Evolutionary conservation across 2,888 invertebrate species (phyloP).

Genomic region (Rhaphigaster nebulosa): DNA sequence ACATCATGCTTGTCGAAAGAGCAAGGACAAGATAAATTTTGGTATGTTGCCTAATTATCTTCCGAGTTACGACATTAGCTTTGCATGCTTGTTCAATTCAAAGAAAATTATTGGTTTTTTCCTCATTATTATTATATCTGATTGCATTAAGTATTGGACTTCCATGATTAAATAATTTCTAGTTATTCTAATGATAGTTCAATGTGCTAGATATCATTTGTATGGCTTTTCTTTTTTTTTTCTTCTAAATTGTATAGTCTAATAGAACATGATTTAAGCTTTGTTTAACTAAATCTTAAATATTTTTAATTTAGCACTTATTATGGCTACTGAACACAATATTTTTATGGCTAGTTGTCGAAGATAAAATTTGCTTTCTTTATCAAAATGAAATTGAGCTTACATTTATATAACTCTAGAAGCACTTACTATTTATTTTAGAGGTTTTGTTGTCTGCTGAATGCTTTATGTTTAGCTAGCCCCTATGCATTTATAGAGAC

Average conservation of each 20-base stretch:
- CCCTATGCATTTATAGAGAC: background rate
- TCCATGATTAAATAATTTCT: background rate
- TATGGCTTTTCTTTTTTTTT: background rate
- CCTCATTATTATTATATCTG: background rate
- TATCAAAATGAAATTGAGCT: background rate
- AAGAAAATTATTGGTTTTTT: background rate
- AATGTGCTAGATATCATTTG: background rate
- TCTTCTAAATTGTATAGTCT: background rate
- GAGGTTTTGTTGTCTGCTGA: background rate
- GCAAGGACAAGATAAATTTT: slow-evolving; percentile 58
- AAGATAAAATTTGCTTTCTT: background rate
- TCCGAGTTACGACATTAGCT: background rate
- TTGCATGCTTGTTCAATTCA: slow-evolving; percentile 22
- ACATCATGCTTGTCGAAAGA: slow-evolving; percentile 55
- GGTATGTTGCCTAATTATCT: slow-evolving; percentile 47
- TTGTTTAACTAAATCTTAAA: background rate
- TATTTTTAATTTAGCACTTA: background rate
- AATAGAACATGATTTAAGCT: background rate
- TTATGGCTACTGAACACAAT: background rate
- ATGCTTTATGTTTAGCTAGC: background rate
- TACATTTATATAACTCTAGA: background rate
- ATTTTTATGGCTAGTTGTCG: background rate
- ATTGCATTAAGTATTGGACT: background rate
- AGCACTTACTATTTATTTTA: background rate
- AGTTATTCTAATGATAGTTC: background rate